A percentile compares a stretch with the other conserved stretches of the same genome.
Conservation (phyloP, 2,888 invertebrate species). For the Creontiades dilutus region DNA sequence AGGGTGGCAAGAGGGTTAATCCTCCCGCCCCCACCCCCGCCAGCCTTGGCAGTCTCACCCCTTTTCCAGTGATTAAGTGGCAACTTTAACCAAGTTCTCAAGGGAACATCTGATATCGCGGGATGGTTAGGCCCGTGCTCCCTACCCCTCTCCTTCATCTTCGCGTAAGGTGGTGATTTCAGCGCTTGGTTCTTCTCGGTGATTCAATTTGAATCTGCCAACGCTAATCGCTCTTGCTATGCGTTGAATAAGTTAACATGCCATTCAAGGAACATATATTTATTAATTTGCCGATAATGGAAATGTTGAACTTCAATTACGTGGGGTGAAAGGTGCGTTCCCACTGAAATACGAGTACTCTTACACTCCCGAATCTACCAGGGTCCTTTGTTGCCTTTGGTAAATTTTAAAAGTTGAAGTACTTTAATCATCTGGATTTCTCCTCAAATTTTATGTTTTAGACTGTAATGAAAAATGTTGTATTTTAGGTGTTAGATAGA, state of each 20-base stretch:
- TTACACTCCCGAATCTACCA: too few species aligned
- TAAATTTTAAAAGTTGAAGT: too few species aligned
- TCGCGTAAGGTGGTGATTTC: neutral
- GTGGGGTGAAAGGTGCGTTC: too few species aligned
- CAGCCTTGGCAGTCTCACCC: neutral
- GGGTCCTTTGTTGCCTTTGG: too few species aligned
- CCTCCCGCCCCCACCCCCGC: conserved; percentile 24
- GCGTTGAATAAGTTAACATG: neutral
- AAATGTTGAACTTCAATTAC: too few species aligned
- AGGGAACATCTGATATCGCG: conserved; percentile 66
- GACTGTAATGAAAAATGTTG: too few species aligned
- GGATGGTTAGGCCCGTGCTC: neutral
- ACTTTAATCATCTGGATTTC: too few species aligned
- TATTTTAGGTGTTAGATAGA: too few species aligned
- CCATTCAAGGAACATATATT: too few species aligned
- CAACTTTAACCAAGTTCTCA: conserved; percentile 68
- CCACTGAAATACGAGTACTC: too few species aligned
- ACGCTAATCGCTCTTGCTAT: neutral
- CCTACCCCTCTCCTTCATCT: neutral
- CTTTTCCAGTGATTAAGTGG: conserved; percentile 67
- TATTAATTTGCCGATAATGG: too few species aligned
- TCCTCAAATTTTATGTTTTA: too few species aligned
- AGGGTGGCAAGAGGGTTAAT: conserved; percentile 35
- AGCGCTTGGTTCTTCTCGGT: neutral
- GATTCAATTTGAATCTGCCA: neutral